Evolutionary conservation across 2,113 vertebrate genomes (phyloP).

Genomic region (Burhinus oedicnemus): DNA sequence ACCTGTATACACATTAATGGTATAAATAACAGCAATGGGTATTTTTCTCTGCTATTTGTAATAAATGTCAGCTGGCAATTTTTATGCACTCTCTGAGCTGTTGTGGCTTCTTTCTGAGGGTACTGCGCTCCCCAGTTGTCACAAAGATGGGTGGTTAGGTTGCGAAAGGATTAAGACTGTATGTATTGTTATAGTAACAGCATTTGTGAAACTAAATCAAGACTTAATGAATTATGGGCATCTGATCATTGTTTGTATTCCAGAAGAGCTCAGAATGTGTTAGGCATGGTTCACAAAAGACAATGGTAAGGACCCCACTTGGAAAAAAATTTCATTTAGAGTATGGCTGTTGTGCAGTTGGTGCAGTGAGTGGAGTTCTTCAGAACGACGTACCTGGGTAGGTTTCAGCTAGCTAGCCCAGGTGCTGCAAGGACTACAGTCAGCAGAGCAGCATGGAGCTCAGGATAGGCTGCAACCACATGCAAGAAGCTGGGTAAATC

Average conservation of each 20-base stretch:
- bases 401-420: not conserved
- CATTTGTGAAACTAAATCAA: conserved; percentile 49
- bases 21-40: not conserved
- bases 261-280: not conserved
- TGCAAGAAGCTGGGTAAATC: not conserved
- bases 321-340: not conserved
- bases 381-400: not conserved
- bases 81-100: not conserved
- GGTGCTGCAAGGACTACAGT: not conserved
- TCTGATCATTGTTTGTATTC: conserved; percentile 30
- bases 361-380: not conserved
- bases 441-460: not conserved
- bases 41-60: not conserved
- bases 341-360: not conserved
- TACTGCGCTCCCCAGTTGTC: not conserved
- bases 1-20: not conserved
- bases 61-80: not conserved
- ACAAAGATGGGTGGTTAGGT: conserved; percentile 19
- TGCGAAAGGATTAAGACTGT: conserved; percentile 3
- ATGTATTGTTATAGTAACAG: conserved; percentile 42
- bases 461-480: not conserved
- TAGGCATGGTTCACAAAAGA: conserved; percentile 37
- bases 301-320: conserved; percentile 5
- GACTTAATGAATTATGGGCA: conserved; percentile 22
- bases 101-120: not conserved